Conservation (phyloP, 2,888 invertebrate genomes). For the Latrodectus hesperus region DNA sequence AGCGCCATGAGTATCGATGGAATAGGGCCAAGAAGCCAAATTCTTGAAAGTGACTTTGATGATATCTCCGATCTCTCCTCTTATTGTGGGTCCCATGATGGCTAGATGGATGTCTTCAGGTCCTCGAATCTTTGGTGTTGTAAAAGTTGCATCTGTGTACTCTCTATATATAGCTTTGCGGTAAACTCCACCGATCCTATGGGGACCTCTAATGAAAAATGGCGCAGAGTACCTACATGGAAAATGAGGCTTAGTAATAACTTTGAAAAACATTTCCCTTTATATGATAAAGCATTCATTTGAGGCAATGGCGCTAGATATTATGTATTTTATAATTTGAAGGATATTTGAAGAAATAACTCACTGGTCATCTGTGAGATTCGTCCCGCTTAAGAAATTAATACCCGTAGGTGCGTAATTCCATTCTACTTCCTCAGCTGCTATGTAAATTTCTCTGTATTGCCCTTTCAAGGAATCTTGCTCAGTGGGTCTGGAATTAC, state of each 20-base stretch:
- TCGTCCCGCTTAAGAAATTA: conserved; percentile 66
- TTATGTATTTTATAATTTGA: too few relatives aligned
- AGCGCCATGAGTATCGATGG: conserved; percentile 68
- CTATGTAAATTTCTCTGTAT: conserved; percentile 67
- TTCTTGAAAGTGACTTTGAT: conserved; percentile 69
- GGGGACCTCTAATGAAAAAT: conserved; percentile 46
- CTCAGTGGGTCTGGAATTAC: conserved; percentile 29
- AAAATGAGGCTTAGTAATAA: neutral
- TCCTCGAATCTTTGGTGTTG: conserved; percentile 23
- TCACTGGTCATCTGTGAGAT: conserved; percentile 64
- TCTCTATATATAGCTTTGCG: conserved; percentile 69
- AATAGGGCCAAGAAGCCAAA: conserved; percentile 65
- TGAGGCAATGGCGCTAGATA: too few relatives aligned
- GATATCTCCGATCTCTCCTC: conserved; percentile 73
- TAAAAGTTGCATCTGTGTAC: conserved; percentile 70
- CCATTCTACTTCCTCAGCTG: conserved; percentile 70
- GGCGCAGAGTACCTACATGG: conserved; percentile 48
- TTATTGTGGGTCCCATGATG: conserved; percentile 72
- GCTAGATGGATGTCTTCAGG: conserved; percentile 63
- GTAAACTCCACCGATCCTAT: conserved; percentile 67
- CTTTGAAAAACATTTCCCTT: neutral
- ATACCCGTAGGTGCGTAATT: conserved; percentile 69
- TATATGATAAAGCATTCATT: neutral
- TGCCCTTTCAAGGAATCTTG: conserved; percentile 39
- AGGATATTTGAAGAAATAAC: neutral